Evolutionary conservation across 2,113 vertebrate species (phyloP).

Genomic region (Tretioscincus oriximinensis): DNA sequence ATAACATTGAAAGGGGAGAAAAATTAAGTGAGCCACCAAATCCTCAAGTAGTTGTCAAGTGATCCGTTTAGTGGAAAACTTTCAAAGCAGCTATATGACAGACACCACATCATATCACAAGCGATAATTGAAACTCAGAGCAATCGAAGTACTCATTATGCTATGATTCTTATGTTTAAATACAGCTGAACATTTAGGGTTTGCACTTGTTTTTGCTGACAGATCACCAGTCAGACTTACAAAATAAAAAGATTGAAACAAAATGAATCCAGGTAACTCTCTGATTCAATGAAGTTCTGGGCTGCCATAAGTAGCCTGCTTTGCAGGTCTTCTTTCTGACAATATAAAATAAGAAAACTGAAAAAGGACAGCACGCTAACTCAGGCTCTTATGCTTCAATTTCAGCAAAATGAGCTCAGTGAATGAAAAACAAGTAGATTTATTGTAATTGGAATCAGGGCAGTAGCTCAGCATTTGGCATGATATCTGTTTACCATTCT

Average conservation of each 20-base stretch:
- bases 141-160: constrained; percentile 18
- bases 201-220: not conserved
- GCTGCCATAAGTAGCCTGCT: constrained; percentile 34
- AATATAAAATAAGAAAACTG: not conserved
- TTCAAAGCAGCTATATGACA: too few relatives aligned
- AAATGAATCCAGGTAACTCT: constrained; percentile 22
- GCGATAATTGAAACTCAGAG: constrained; percentile 10
- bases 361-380: constrained; percentile 30
- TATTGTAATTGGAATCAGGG: constrained; percentile 69
- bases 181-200: constrained; percentile 16
- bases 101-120: not conserved
- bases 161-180: constrained; percentile 26
- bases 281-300: constrained; percentile 10
- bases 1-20: too few relatives aligned
- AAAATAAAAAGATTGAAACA: constrained; percentile 20
- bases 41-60: too few relatives aligned
- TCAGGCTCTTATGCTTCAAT: constrained; percentile 35
- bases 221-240: constrained; percentile 15
- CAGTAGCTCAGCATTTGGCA: constrained; percentile 62
- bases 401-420: constrained; percentile 47
- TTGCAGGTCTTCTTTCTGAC: constrained; percentile 32
- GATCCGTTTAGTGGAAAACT: too few relatives aligned
- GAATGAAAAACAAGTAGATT: constrained; percentile 65
- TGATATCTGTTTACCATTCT: constrained; percentile 71
- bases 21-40: too few relatives aligned